These are phyloP conservation scores for Picus viridis DNA, from an alignment of 2,797 vertebrate species.

Conservation along the genomic window DNA sequence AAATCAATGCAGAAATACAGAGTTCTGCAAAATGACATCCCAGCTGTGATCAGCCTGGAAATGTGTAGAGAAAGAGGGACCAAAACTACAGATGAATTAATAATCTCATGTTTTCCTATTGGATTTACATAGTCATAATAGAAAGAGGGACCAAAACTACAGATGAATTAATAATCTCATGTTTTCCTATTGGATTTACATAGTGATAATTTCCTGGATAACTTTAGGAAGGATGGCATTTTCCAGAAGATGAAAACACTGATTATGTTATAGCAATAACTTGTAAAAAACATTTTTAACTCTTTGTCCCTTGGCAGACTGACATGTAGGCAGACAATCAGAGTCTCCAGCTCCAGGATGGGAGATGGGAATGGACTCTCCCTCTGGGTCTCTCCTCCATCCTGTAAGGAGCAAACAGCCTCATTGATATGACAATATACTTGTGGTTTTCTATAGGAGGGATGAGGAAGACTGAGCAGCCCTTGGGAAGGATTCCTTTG, in stretches of 20 bases:
- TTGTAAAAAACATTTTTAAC: neutral
- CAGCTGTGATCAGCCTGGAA: neutral
- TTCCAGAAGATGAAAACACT: neutral
- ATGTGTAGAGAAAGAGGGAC: neutral
- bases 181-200: neutral
- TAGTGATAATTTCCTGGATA: neutral
- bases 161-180: neutral
- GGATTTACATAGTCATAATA: neutral
- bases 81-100: neutral
- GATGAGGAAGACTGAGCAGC: neutral
- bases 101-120: neutral
- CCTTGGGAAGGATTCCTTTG: neutral
- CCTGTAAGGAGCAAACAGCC: neutral
- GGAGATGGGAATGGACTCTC: neutral
- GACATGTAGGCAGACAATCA: neutral
- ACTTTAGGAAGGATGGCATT: neutral
- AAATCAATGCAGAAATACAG: neutral
- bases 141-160: too few species aligned
- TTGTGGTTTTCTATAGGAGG: neutral
- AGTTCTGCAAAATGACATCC: neutral
- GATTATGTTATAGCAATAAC: neutral
- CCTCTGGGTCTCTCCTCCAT: neutral
- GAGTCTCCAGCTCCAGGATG: neutral
- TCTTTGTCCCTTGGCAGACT: neutral
- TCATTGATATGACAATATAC: accelerated